phyloP scores from a whole-genome alignment of 30 jellyfish, hydroid and myxozoan genomes.

The Phacellophora camtschatica region DNA sequence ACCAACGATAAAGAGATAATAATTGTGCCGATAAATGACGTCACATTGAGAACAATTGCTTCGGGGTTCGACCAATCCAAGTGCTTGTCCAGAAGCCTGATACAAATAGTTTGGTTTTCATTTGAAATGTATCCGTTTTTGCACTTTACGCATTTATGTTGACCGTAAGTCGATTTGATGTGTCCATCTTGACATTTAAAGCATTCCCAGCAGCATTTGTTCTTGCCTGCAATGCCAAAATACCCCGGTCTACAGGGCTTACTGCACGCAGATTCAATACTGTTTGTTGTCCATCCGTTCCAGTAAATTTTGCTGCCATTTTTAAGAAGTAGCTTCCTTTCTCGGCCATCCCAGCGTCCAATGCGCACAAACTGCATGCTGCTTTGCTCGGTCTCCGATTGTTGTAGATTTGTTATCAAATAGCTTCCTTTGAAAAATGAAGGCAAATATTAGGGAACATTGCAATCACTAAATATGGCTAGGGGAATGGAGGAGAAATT shows the following conservation, averaged over 20 bases:
- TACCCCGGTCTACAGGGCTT: conserved; percentile 85
- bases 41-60: conserved; percentile 36
- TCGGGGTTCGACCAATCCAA: conserved; percentile 15
- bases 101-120: conserved; percentile 61
- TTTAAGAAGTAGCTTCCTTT: conserved; percentile 4
- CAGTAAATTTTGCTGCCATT: conserved; percentile 1
- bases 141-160: conserved; percentile 51
- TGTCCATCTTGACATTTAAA: conserved; percentile 56
- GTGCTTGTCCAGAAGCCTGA: conserved; percentile 9
- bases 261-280: conserved; percentile 65
- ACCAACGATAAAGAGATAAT: conserved; percentile 23
- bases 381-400: neutral
- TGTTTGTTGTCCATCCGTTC: conserved; percentile 62
- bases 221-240: conserved; percentile 54
- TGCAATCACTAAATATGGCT: too few species aligned
- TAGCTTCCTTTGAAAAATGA: conserved; percentile 30
- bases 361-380: conserved; percentile 34
- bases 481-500: too few species aligned
- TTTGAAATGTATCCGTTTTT: conserved; percentile 43
- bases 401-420: conserved; percentile 35
- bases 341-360: conserved; percentile 71
- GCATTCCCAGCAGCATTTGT: conserved; percentile 93
- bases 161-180: conserved; percentile 35
- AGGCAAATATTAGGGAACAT: too few species aligned
- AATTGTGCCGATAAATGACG: conserved; percentile 49